A percentile compares a stretch with the other conserved stretches of the same genome.
Evolutionary conservation across 2,113 vertebrate genomes (phyloP).

Genomic region (Danionella cerebrum): DNA sequence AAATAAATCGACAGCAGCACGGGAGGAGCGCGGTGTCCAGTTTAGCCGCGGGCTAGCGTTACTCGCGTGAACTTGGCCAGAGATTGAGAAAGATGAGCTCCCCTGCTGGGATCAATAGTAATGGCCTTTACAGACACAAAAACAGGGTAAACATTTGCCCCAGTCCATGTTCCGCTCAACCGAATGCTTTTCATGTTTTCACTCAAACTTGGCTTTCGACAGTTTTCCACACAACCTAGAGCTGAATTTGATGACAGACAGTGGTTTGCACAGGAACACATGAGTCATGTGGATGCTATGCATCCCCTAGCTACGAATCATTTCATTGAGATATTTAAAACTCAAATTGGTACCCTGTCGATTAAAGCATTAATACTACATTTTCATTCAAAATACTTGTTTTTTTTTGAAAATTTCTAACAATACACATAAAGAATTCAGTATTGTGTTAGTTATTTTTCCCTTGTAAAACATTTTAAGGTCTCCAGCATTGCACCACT

Average conservation of each 20-base stretch:
- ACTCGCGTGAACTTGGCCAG: slow-evolving; percentile 13
- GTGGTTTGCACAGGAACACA: slow-evolving; percentile 65
- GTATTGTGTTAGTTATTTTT: too few species aligned
- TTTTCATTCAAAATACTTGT: neutral
- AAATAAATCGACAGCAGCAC: slow-evolving; percentile 44
- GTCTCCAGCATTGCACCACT: neutral
- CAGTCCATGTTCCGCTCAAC: neutral
- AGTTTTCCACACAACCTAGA: too few species aligned
- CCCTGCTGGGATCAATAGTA: slow-evolving; percentile 46
- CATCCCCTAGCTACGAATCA: slow-evolving; percentile 71
- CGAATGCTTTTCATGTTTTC: neutral
- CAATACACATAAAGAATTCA: too few species aligned
- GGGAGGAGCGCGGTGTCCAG: slow-evolving; percentile 23
- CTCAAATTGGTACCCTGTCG: too few species aligned
- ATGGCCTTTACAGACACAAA: slow-evolving; percentile 27
- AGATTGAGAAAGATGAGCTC: slow-evolving; percentile 12
- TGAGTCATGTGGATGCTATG: slow-evolving; percentile 87
- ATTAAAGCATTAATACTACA: too few species aligned
- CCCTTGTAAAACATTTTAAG: neutral
- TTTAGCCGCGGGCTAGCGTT: slow-evolving; percentile 23
- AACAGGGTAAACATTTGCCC: slow-evolving; percentile 37
- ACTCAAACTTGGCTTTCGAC: neutral
- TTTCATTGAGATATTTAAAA: too few species aligned
- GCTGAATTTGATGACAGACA: too few species aligned
- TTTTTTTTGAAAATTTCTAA: too few species aligned